Percentiles rank a stretch among this genome's conserved stretches.
These are phyloP conservation scores for Mystacornis crossleyi DNA, from an alignment of 2,113 vertebrate genomes.

Conservation along the genomic window DNA sequence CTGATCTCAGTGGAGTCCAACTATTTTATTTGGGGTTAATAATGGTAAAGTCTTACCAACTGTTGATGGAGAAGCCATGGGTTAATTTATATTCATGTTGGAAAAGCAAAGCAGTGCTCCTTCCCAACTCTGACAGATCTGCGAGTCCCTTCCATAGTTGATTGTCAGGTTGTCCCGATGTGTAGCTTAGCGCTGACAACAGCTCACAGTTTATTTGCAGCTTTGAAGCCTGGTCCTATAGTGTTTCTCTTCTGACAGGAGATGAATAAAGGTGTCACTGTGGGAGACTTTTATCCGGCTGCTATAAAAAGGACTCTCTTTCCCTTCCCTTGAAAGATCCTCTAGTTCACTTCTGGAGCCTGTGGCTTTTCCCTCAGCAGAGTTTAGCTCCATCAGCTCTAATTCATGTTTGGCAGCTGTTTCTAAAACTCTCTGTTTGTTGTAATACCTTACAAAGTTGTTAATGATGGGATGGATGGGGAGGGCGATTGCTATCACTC, in stretches of 20 bases:
- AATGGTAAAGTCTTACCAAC: slow-evolving; percentile 66
- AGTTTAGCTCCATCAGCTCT: slow-evolving; percentile 92
- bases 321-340: slow-evolving; percentile 42
- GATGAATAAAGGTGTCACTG: slow-evolving; percentile 85
- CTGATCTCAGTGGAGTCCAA: background rate
- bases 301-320: slow-evolving; percentile 61
- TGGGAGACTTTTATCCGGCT: slow-evolving; percentile 79
- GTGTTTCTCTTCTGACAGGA: slow-evolving; percentile 81
- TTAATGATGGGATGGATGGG: slow-evolving; percentile 98
- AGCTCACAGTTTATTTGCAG: slow-evolving; percentile 73
- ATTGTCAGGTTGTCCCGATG: background rate
- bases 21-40: background rate
- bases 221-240: slow-evolving; percentile 80
- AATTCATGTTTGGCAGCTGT: slow-evolving; percentile 93
- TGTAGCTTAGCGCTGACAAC: background rate
- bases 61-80: slow-evolving; percentile 17
- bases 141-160: background rate
- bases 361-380: slow-evolving; percentile 59
- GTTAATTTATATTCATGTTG: slow-evolving; percentile 26
- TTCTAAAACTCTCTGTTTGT: slow-evolving; percentile 94
- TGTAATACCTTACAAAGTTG: slow-evolving; percentile 96
- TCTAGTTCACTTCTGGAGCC: slow-evolving; percentile 57
- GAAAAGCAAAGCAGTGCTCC: slow-evolving; percentile 41
- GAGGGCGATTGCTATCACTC: slow-evolving; percentile 93
- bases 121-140: slow-evolving; percentile 3